Evolutionary conservation across 1,140 invertebrate species (phyloP), one percentile per base, ranked within the genome.

Genomic region (Trichonephila clavipes): DNA sequence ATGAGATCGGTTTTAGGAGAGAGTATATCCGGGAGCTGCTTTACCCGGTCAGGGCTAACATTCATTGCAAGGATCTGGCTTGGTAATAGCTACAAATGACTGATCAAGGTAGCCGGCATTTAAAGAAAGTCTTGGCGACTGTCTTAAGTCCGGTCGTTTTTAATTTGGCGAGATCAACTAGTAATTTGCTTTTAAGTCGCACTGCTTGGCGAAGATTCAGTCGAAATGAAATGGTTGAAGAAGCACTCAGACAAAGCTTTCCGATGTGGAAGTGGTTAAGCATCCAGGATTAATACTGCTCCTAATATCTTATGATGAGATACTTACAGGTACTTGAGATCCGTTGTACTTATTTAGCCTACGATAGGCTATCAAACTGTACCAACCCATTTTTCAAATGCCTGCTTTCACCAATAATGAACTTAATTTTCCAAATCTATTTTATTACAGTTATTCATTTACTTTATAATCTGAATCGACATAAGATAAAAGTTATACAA

Each of bases 1-100:
- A 91, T 91, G 72, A 91, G 90, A 91, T 91, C 40, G 90, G 81
- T 51, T 90, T 90, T 40, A 51, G 44, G 62, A 12, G 90, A 5
- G 69, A 58, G 64, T 44, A 69, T 58, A n/a, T 69, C 64, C 87
- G 34, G 59, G 59, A 62, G 86, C 86, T 40, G 86, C 34, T 88
- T 62, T 66, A 34, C 61, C 86, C 8, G 59, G 5, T 18, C 81
- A 28, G 8, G 12, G 81, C 44, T 40, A 40, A 40, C 34, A 40
- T 40, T 28, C 81, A 18, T 82, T 40, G 34, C 34, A 3, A 40
- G 24, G 83, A 24, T 21, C 34, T 34, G 28, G 16, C 59, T 61
- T 21, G 85, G 24, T 59, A 44, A 62, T 34, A 61, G 28, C 59
- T 87, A 59, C 85, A 62, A 87, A 61, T 28, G 87, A 51, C 72